A percentile compares a stretch with the other conserved stretches of the same genome.
phyloP scores from a whole-genome alignment of 30 jellyfish, hydroid and myxozoan genomes.

The Nemopilema nomurai region DNA sequence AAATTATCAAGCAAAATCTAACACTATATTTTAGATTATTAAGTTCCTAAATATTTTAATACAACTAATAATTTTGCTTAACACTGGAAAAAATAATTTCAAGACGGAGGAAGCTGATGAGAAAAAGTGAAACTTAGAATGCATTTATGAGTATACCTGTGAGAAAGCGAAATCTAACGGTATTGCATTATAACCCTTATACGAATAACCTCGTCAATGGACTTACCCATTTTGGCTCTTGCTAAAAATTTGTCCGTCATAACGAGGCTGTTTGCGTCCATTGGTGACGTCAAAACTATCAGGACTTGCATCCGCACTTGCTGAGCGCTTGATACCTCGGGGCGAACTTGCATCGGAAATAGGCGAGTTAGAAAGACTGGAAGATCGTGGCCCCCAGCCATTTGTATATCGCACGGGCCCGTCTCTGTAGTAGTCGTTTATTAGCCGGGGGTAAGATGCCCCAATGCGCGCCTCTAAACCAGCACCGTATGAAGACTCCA shows the following conservation, averaged over 20 bases:
- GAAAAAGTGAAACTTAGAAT: too few relatives aligned
- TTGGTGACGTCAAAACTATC: constrained; percentile 35
- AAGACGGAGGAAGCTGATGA: too few relatives aligned
- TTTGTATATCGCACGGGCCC: constrained; percentile 24
- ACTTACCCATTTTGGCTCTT: constrained; percentile 54
- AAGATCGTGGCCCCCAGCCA: constrained; percentile 52
- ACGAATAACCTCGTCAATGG: too few relatives aligned
- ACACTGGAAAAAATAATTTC: too few relatives aligned
- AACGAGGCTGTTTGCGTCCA: constrained; percentile 34
- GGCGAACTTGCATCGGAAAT: constrained; percentile 67
- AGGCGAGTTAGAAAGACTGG: constrained; percentile 65
- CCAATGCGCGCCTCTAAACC: constrained; percentile 13
- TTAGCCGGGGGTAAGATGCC: constrained; percentile 31
- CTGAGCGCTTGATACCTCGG: constrained; percentile 51
- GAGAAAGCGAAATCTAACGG: too few relatives aligned
- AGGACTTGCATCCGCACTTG: constrained; percentile 62
- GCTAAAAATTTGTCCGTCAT: constrained; percentile 7
- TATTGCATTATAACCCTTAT: too few relatives aligned
- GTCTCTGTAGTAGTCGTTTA: constrained; percentile 46
- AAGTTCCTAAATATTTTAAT: too few relatives aligned
- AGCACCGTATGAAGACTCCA: constrained; percentile 19
- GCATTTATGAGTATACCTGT: too few relatives aligned
- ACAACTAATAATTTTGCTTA: too few relatives aligned
- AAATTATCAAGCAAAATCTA: too few relatives aligned
- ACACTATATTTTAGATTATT: too few relatives aligned